Evolutionary conservation across 2,113 vertebrate genomes (phyloP).

Genomic region (Chamaetylas fuelleborni): DNA sequence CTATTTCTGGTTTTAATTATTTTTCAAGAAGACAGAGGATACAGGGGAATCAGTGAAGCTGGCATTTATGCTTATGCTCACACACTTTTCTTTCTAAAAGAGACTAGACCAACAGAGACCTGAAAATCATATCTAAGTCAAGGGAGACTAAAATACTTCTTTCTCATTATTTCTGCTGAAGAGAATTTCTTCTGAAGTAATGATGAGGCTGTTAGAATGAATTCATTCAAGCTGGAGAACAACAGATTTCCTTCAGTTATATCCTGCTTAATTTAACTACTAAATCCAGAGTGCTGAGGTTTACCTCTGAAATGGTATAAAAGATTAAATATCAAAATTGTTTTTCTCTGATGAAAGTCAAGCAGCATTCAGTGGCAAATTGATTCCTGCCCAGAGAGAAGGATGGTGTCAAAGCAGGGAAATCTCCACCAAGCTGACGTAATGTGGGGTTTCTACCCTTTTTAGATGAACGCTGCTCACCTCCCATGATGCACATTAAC

Average conservation of each 20-base stretch:
- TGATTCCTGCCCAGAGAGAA: constrained; percentile 6
- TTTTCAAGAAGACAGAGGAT: background rate
- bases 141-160: constrained; percentile 23
- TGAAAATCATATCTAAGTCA: constrained; percentile 23
- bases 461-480: background rate
- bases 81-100: background rate
- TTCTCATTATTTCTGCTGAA: constrained; percentile 41
- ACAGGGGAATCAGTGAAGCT: background rate
- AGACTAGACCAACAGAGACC: background rate
- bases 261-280: constrained; percentile 3
- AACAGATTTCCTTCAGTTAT: background rate
- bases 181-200: constrained; percentile 41
- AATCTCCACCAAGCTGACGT: background rate
- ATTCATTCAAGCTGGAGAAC: background rate
- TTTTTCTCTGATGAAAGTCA: constrained; percentile 7
- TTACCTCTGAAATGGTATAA: constrained; percentile 38
- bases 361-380: background rate
- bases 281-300: background rate
- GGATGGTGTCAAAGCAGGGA: background rate
- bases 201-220: background rate
- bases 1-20: constrained; percentile 42
- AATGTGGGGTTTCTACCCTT: background rate
- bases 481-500: background rate
- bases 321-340: constrained; percentile 9
- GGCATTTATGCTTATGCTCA: background rate